phyloP scores from a whole-genome alignment of 2,797 vertebrate species.

The Periophthalmus magnuspinnatus region DNA sequence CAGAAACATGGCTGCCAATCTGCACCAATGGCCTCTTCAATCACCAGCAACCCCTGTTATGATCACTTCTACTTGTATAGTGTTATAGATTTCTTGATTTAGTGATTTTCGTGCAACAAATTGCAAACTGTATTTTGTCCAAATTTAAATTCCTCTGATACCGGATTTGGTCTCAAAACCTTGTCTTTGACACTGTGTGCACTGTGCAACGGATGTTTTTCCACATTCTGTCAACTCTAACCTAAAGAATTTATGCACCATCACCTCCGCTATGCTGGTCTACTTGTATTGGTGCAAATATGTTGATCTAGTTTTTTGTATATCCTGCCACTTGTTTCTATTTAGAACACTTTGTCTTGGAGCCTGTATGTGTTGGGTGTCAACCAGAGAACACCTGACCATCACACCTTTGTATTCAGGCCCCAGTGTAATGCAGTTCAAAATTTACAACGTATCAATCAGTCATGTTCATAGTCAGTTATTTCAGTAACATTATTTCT shows the following conservation, averaged over 20 bases:
- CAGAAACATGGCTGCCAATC: too few species aligned
- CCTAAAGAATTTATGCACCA: neutral
- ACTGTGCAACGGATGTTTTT: conserved; percentile 16
- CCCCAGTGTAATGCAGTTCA: too few species aligned
- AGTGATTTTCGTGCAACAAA: too few species aligned
- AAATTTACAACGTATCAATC: too few species aligned
- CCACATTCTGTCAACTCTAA: conserved; percentile 1
- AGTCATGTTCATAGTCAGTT: too few species aligned
- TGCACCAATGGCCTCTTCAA: too few species aligned
- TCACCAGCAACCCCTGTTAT: too few species aligned
- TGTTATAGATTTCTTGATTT: too few species aligned
- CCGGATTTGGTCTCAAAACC: neutral
- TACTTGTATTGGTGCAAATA: neutral
- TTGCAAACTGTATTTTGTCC: neutral
- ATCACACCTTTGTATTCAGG: too few species aligned
- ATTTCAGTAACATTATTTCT: too few species aligned
- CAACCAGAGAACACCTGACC: conserved; percentile 31
- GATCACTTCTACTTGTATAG: too few species aligned
- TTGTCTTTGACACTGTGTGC: conserved; percentile 6
- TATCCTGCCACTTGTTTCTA: conserved; percentile 20
- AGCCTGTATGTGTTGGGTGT: conserved; percentile 28
- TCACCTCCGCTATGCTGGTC: neutral
- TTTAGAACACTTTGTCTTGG: conserved; percentile 29
- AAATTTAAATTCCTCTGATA: neutral
- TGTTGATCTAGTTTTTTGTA: conserved; percentile 29